Conservation (phyloP, 2,797 vertebrate species). For the Argentina silus region DNA sequence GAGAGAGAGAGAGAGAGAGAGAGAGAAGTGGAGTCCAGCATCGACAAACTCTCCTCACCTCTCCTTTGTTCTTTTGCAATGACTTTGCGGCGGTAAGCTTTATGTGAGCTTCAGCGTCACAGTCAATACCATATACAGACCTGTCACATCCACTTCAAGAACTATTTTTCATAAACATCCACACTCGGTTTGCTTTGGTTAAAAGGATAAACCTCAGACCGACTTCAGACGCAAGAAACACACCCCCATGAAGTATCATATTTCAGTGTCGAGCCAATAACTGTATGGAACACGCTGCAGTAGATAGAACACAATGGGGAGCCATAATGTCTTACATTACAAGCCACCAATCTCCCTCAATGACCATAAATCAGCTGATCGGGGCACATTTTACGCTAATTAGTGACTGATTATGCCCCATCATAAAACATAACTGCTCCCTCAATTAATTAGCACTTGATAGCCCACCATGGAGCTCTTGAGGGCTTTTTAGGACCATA, state of each 20-base stretch:
- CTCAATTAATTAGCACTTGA: conserved; percentile 62
- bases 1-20: background rate
- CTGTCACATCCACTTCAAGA: no score
- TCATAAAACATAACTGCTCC: conserved; percentile 64
- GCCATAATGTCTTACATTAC: conserved; percentile 47
- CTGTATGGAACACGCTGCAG: conserved; percentile 5
- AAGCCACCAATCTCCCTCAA: conserved; percentile 42
- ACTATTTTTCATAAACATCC: no score
- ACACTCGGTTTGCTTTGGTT: no score
- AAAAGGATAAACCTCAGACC: no score
- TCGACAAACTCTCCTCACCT: no score
- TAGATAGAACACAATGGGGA: conserved; percentile 34
- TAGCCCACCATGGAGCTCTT: conserved; percentile 44
- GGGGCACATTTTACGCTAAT: conserved; percentile 61
- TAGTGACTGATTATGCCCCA: conserved; percentile 59
- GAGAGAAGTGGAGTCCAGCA: background rate
- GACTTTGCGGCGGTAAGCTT: conserved; percentile 18
- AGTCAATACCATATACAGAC: no score
- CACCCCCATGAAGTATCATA: no score
- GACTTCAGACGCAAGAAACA: no score
- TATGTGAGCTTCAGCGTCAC: no score
- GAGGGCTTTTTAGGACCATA: conserved; percentile 31
- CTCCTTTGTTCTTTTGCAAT: conserved; percentile 17
- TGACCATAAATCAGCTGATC: conserved; percentile 54
- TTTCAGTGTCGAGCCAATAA: no score